Conservation (phyloP, 2,888 invertebrate genomes). For the Torymus texanus region DNA sequence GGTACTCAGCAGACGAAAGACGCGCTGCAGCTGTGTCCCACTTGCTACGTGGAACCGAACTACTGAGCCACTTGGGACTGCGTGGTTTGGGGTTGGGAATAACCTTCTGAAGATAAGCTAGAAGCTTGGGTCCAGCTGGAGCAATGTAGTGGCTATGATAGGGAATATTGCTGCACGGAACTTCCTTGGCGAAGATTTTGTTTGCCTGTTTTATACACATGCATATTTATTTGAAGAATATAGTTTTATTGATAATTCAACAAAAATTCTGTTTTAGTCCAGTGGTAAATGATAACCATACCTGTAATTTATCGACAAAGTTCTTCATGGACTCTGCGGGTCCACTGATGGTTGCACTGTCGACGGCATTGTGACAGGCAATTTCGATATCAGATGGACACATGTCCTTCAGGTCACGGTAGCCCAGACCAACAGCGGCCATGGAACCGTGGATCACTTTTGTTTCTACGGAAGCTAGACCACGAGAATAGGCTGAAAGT, state of each 20-base stretch:
- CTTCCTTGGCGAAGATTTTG: constrained; percentile 88
- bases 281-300: constrained; percentile 40
- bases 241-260: neutral
- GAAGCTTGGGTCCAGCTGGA: constrained; percentile 82
- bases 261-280: neutral
- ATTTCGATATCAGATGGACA: constrained; percentile 87
- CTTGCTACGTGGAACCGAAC: constrained; percentile 84
- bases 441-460: constrained; percentile 83
- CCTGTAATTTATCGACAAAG: constrained; percentile 80
- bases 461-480: constrained; percentile 67
- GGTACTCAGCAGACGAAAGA: constrained; percentile 89
- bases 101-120: constrained; percentile 80
- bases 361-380: constrained; percentile 91
- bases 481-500: constrained; percentile 67
- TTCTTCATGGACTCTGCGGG: constrained; percentile 82
- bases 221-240: neutral
- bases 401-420: constrained; percentile 79
- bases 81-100: constrained; percentile 82
- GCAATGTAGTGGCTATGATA: constrained; percentile 92
- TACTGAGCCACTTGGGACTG: constrained; percentile 88
- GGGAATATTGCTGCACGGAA: constrained; percentile 91
- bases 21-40: constrained; percentile 83
- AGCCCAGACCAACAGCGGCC: constrained; percentile 89
- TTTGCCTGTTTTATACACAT: constrained; percentile 76
- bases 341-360: constrained; percentile 94